Base-by-base conservation (phyloP, 1,140 invertebrate species). In the Platyura marginata region DNA sequence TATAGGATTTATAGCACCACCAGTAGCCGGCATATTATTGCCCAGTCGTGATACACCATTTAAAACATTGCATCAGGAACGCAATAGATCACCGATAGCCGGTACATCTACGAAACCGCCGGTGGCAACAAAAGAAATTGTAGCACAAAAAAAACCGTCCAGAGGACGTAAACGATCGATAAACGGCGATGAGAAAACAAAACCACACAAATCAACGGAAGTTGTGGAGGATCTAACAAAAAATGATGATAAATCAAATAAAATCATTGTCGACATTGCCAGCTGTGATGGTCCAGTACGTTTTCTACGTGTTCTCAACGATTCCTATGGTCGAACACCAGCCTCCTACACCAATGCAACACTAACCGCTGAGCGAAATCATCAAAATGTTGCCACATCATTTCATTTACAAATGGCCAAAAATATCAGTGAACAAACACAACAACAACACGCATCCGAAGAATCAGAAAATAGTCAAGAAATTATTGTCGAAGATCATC, bases 241-340 rank as follows among this genome's bases (percentile, higher is more conserved):
- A 45, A 36, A 21, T 36, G 38, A 29, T 35, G 38, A 4, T 21
- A 20, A 36, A 11, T 40, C 43, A 19, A 62, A 61, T 47, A 69
- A 68, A 46, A 70, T 78, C 11, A 74, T 86, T 1, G 66, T 84
- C 41, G 85, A 89, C 57, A 66, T 90, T 3, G 86, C 85, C 5
- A 86, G 80, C 37, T 89, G 85, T 59, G 86, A 91, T 59, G 85
- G 85, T 0, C 86, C 85, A 0, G 82, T 90, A 1, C 66, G 77
- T 23, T 89, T 90, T 56, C 81, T 81, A 45, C 64, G 81, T 2
- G 77, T 84, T 3, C 57, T 83, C 5, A 86, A 85, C 50, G 74
- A 76, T 35, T 80, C 81, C 47, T 85, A 81, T 49, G 68, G 70
- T 44, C 61, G 46, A 23, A 53, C 59, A 52, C 61, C 48, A 5